Conservation (phyloP, 2,888 invertebrate genomes). For the Stegana nigrithorax region DNA sequence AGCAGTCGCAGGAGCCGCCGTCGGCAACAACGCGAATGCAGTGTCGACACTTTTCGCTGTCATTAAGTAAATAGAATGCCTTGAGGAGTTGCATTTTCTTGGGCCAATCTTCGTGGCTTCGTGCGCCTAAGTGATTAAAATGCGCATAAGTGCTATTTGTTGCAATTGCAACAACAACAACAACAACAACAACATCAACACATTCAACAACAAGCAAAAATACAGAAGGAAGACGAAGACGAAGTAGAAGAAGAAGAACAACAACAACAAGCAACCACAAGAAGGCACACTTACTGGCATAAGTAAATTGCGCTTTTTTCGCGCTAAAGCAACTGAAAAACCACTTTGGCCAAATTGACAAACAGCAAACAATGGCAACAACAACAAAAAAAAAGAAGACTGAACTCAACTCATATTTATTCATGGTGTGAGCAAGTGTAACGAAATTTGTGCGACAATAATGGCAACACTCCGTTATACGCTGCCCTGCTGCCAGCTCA, state of each 20-base stretch:
- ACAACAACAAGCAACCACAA: too few species aligned
- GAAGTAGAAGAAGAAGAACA: too few species aligned
- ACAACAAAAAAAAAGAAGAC: too few species aligned
- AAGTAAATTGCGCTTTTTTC: constrained; percentile 40
- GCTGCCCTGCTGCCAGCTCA: background rate
- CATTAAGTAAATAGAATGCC: constrained; percentile 59
- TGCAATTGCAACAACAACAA: too few species aligned
- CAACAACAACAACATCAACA: too few species aligned
- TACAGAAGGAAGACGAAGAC: too few species aligned
- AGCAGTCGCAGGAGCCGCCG: background rate
- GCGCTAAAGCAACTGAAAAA: constrained; percentile 67
- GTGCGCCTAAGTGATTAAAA: constrained; percentile 63
- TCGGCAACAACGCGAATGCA: constrained; percentile 35
- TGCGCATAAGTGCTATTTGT: constrained; percentile 52
- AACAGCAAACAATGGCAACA: constrained; percentile 23
- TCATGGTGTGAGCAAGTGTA: background rate
- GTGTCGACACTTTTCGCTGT: constrained; percentile 53
- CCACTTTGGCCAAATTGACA: constrained; percentile 67
- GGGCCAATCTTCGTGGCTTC: constrained; percentile 52
- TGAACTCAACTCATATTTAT: too few species aligned
- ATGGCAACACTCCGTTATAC: background rate
- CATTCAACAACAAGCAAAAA: too few species aligned
- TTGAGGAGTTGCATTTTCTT: constrained; percentile 36
- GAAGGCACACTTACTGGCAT: too few species aligned
- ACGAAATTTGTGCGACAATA: background rate